Percentiles rank a stretch among this genome's conserved stretches.
Conservation (phyloP, 1,140 invertebrate genomes). For the Drosophila navojoa region DNA sequence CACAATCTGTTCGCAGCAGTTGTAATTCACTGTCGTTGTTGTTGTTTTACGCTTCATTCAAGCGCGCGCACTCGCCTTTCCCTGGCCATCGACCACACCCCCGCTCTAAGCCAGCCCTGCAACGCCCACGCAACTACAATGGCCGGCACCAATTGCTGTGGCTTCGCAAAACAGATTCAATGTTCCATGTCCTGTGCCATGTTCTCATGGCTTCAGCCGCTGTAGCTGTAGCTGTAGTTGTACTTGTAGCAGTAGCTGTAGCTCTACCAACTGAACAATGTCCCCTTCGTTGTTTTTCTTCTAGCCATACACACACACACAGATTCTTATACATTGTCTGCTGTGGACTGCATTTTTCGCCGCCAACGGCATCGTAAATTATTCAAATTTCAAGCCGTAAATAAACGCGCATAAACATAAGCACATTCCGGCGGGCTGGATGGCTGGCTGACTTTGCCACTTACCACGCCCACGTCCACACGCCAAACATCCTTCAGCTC, state of each 20-base stretch:
- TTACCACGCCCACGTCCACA: conserved; percentile 43
- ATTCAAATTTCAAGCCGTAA: conserved; percentile 79
- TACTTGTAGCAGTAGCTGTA: background rate
- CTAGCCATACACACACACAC: conserved; percentile 4
- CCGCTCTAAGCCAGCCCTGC: background rate
- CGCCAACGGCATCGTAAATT: conserved; percentile 65
- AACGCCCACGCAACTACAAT: conserved; percentile 33
- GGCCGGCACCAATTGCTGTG: conserved; percentile 28
- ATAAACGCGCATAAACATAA: conserved; percentile 78
- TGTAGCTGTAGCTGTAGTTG: background rate
- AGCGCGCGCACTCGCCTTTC: conserved; percentile 29
- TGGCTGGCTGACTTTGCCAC: conserved; percentile 32
- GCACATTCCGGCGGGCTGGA: conserved; percentile 17
- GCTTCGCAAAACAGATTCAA: conserved; percentile 59
- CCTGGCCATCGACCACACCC: conserved; percentile 18
- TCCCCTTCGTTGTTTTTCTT: conserved; percentile 40
- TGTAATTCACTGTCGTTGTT: conserved; percentile 7
- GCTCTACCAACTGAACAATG: conserved; percentile 7
- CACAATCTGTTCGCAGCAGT: conserved; percentile 61
- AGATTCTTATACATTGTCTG: conserved; percentile 14
- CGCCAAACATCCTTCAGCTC: conserved; percentile 31
- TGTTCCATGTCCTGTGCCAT: conserved; percentile 53
- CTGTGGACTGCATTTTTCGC: conserved; percentile 43
- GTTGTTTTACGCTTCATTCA: conserved; percentile 41
- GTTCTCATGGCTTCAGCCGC: conserved; percentile 38